Evolutionary conservation across 2,113 vertebrate genomes (phyloP).

Genomic region (Dipodomys spectabilis): DNA sequence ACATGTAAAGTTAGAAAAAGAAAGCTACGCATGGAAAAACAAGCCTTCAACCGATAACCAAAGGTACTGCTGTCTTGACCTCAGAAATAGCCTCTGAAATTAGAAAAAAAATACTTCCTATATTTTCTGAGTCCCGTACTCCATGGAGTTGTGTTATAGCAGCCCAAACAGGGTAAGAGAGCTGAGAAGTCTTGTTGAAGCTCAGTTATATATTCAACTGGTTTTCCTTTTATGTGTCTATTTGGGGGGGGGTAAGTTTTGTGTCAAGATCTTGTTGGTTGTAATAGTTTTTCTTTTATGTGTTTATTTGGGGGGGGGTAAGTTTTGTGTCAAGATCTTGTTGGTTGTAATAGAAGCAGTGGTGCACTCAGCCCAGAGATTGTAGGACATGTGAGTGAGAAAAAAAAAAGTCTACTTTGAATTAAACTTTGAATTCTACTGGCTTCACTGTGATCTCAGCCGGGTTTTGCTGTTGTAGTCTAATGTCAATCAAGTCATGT

Average conservation of each 20-base stretch:
- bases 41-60: neutral
- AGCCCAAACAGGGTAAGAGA: no score
- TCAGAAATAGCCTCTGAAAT: neutral
- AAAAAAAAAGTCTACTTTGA: no score
- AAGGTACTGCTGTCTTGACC: neutral
- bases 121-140: neutral
- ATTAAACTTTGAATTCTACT: no score
- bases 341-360: neutral
- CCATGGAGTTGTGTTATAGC: neutral
- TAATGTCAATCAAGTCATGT: neutral
- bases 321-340: neutral
- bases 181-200: neutral
- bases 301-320: neutral
- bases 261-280: no score
- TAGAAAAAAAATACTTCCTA: neutral
- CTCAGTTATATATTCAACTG: neutral
- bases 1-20: neutral
- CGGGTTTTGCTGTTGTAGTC: neutral
- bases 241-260: no score
- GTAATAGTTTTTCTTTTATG: neutral
- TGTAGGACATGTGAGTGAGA: neutral
- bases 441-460: neutral
- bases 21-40: neutral
- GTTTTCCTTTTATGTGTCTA: neutral
- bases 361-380: neutral